Conservation (phyloP, 2,797 vertebrate species). For the Varecia variegata region DNA sequence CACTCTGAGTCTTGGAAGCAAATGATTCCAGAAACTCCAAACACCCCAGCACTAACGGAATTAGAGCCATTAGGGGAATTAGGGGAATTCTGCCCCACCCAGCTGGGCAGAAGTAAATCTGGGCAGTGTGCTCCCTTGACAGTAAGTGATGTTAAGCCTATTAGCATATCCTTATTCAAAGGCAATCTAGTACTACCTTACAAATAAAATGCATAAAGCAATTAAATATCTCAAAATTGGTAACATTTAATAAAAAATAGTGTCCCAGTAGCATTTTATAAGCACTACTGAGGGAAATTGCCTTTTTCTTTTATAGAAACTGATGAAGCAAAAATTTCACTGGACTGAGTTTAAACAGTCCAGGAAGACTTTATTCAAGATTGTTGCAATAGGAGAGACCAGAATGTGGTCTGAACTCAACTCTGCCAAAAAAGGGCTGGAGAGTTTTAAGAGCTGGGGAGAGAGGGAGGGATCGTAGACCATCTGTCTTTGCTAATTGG, state of each 20-base stretch:
- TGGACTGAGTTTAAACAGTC: not conserved
- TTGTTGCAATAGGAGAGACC: not conserved
- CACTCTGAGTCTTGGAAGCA: not conserved
- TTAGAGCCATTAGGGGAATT: not conserved
- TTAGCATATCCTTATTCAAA: not conserved
- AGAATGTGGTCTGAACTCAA: not conserved
- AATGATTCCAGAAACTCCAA: not conserved
- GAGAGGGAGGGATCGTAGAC: not conserved
- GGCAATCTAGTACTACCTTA: constrained; percentile 10
- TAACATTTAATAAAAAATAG: constrained; percentile 60
- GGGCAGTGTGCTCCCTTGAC: not conserved
- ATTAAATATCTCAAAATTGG: constrained; percentile 69
- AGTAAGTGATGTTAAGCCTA: not conserved
- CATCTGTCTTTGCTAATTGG: not conserved
- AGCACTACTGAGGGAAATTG: constrained; percentile 35
- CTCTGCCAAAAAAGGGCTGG: not conserved
- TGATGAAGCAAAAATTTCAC: constrained; percentile 16
- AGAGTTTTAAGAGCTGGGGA: not conserved
- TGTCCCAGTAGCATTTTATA: constrained; percentile 66
- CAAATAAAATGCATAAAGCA: constrained; percentile 73
- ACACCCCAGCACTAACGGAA: not conserved
- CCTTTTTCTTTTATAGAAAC: constrained; percentile 21
- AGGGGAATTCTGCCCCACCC: too few species aligned
- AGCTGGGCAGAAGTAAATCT: not conserved
- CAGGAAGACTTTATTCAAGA: not conserved